Percentiles rank a stretch among this genome's conserved stretches.
Conservation (phyloP, 1,140 invertebrate genomes). For the Elymnias hypermnestra region DNA sequence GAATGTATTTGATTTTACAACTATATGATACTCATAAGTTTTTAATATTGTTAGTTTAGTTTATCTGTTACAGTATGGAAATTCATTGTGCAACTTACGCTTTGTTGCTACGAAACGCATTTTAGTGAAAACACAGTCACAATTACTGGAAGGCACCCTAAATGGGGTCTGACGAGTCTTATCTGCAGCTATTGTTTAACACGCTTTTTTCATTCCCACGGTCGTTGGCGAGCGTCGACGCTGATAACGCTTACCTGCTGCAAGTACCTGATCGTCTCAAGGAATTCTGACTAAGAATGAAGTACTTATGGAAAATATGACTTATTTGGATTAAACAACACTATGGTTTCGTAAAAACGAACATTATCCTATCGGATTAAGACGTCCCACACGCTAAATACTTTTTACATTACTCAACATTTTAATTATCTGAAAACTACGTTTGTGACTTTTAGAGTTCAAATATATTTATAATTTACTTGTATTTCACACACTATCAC, state of each 20-base stretch:
- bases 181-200: constrained; percentile 72
- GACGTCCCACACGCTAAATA: not conserved
- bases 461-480: too few species aligned
- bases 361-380: not conserved
- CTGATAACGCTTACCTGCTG: constrained; percentile 64
- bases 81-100: constrained; percentile 15
- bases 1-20: too few species aligned
- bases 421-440: too few species aligned
- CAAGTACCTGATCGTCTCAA: constrained; percentile 32
- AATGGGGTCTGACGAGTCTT: constrained; percentile 62
- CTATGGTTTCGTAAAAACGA: not conserved
- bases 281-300: constrained; percentile 24
- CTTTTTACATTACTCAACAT: too few species aligned
- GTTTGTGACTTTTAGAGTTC: too few species aligned
- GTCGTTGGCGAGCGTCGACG: constrained; percentile 38
- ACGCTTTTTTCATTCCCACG: constrained; percentile 72
- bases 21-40: too few species aligned
- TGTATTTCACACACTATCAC: too few species aligned
- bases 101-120: constrained; percentile 31
- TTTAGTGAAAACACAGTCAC: constrained; percentile 47
- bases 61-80: too few species aligned
- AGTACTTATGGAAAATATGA: constrained; percentile 14
- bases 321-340: not conserved
- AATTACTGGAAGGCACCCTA: constrained; percentile 62
- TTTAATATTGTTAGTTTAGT: too few species aligned